These are phyloP conservation scores for Aulostomus chinensis DNA, from an alignment of 2,797 vertebrate genomes.

Conservation along the genomic window DNA sequence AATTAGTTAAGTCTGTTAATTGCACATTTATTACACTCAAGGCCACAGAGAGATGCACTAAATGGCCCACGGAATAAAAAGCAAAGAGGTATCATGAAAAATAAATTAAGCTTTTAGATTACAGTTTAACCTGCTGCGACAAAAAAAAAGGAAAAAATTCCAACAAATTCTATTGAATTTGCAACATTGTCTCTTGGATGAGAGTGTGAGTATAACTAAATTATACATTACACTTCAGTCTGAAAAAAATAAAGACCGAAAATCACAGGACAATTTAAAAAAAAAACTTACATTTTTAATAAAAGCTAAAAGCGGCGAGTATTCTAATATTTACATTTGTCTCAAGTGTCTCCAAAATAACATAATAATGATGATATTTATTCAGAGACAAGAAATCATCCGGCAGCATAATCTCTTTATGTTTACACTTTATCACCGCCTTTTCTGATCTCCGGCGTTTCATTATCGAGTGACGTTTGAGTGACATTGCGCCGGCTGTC, in stretches of 20 bases:
- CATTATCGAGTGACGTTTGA: conserved; percentile 77
- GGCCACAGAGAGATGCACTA: conserved; percentile 70
- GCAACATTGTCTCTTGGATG: conserved; percentile 11
- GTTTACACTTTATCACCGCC: conserved; percentile 71
- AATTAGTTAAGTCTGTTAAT: conserved; percentile 82
- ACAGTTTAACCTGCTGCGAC: conserved; percentile 33
- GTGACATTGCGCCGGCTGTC: conserved; percentile 74
- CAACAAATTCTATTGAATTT: conserved; percentile 24
- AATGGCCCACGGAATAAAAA: conserved; percentile 54
- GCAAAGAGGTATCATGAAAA: conserved; percentile 53
- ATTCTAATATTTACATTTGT: conserved; percentile 45
- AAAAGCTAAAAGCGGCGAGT: not conserved
- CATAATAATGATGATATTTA: conserved; percentile 44
- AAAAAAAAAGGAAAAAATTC: conserved; percentile 26
- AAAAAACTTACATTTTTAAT: not conserved
- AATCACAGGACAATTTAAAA: no score
- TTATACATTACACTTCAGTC: no score
- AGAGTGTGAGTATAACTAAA: no score
- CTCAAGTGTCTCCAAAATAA: conserved; percentile 37
- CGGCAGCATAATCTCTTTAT: conserved; percentile 63
- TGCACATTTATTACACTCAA: conserved; percentile 76
- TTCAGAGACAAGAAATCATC: conserved; percentile 49
- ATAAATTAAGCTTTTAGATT: conserved; percentile 56
- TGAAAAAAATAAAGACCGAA: no score
- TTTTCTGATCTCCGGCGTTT: conserved; percentile 74